A percentile compares a stretch with the other conserved stretches of the same genome.
Conservation (phyloP, 37 sponge, comb jelly and placozoan species). For the Oscarella lobularis region DNA sequence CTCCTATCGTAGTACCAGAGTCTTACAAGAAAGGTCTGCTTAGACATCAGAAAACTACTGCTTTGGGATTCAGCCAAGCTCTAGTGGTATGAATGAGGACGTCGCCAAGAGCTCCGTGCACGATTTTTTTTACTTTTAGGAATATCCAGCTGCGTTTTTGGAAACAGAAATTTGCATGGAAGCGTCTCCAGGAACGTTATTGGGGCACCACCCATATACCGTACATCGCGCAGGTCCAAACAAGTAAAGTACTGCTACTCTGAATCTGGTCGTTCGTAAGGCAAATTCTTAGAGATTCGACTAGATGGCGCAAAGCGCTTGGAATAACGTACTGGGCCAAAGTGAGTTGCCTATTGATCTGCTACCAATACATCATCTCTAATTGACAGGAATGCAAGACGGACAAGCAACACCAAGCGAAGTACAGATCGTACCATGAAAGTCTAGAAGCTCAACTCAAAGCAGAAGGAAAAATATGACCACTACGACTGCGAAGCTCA, state of each 20-base stretch:
- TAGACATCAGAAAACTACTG: background rate
- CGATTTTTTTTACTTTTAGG: background rate
- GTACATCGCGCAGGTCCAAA: background rate
- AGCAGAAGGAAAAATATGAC: constrained; percentile 4
- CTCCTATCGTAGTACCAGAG: background rate
- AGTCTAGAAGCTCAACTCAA: background rate
- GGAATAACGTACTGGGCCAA: constrained; percentile 6
- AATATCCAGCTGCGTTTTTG: background rate
- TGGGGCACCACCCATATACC: constrained; percentile 2
- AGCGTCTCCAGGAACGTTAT: background rate
- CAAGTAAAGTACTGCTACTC: background rate
- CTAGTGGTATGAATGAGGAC: background rate
- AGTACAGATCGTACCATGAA: background rate
- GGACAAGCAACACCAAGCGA: background rate
- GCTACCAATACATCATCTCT: background rate
- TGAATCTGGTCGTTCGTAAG: background rate
- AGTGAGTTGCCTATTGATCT: background rate
- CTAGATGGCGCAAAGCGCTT: constrained; percentile 5
- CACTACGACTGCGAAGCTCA: no score
- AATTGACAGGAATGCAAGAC: background rate
- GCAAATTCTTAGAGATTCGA: background rate
- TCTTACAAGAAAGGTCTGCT: constrained; percentile 4
- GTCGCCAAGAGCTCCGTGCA: background rate
- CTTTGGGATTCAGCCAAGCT: background rate
- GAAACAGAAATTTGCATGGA: constrained; percentile 4